Evolutionary conservation across 2,888 invertebrate species (phyloP), one percentile per base, ranked within the genome.

Genomic region (Dexiosoma caninum): DNA sequence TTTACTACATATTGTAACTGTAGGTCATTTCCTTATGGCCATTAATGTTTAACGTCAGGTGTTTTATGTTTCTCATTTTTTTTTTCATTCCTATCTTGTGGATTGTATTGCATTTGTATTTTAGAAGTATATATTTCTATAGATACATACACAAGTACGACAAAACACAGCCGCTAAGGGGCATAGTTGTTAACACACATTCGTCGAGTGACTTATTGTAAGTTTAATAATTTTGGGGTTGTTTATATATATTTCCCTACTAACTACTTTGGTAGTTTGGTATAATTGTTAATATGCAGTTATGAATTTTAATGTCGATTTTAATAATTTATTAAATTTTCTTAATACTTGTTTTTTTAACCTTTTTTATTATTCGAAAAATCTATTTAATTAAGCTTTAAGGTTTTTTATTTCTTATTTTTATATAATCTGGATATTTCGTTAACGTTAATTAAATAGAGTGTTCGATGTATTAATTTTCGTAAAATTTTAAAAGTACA

Each of bases 51-150:
- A 19, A 9, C 12, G 57, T 66, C 74, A 74, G 74, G 64, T 74
- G 64, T 74, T 74, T 64, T 64, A n/a, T 19, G 3, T 30, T 37
- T 70, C 9, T 59, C 37, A 0, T 10, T 9, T 64, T 16, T 42
- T 19, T 12, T 14, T 12, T 42, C 4, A 9, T 59, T 30, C 12
- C 5, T 27, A 16, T 53, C 5, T 40, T 66, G 74, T 74, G 74
- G 74, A 74, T 66, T 64, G 37, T 40, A 49, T 74, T 57, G 37
- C 9, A 21, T 74, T 74, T 64, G 57, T 40, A 14, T 66, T 46
- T 30, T 37, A 30, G 8, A 49, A 49, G 7, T 27, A 37, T n/a
- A n/a, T n/a, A n/a, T n/a, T n/a, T n/a, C n/a, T n/a, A n/a, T n/a
- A n/a, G n/a, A n/a, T 23, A 59, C n/a, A 46, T 59, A 37, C 9